Evolutionary conservation across 2,113 vertebrate species (phyloP), one percentile per base, ranked within the genome.

Genomic region (Dicrurus megarhynchus): DNA sequence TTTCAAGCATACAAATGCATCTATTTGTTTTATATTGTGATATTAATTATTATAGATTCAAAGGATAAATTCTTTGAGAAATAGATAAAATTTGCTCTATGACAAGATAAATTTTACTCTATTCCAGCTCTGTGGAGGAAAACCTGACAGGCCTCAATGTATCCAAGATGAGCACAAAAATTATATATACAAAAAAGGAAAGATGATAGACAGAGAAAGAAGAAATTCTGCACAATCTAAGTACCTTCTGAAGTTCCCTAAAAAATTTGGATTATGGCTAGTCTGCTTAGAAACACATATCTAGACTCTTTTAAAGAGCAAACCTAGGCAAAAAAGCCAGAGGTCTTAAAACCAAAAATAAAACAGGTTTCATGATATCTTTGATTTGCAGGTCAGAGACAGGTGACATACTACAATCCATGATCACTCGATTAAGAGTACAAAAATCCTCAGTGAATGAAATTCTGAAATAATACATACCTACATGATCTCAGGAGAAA

Each of bases 81-180:
- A 23, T 2, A 53, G 26, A 50, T 33, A 42, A 30, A 64, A 30
- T 32, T 56, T 81, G 12, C 4, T 35, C 2, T 19, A 6, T 35
- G 8, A n/a, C 4, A 85, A 28, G 16, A 63, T 42, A 55, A 53
- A 70, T 55, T 61, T 82, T 39, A 15, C 6, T 26, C 3, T 46
- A 13, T 73, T 90, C 20, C 13, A 30, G 21, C 8, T 81, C 12
- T 59, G 21, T 41, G 32, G 8, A 65, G 15, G 15, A 67, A 55
- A 42, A 52, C 3, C 4, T 61, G 49, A n/a, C 5, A 19, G 15
- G 2, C 2, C 3, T 14, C 1, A 8, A 81, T 49, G 3, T 47
- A 59, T 47, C 24, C 21, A 87, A 76, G 50, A 82, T 42, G 13
- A 64, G 5, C 9, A 55, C 11, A 90, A 67, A 50, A 93, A n/a